Base-by-base conservation (phyloP, 2,113 vertebrate genomes). In the Elephas maximus region DNA sequence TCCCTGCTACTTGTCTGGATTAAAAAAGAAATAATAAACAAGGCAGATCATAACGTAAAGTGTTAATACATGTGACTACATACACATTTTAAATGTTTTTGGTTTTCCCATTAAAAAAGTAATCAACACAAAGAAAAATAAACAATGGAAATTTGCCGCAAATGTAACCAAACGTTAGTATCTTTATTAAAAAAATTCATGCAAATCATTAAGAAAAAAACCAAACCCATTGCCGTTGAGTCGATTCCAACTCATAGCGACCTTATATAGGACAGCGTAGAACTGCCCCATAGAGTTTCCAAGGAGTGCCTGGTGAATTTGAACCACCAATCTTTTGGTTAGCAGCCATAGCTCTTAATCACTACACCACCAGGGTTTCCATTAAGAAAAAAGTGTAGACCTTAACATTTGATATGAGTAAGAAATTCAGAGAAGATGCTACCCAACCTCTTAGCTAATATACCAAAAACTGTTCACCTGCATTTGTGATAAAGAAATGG, bases 171-270 rank as follows among this genome's bases (percentile, higher is more conserved):
- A 76, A 48, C 57, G 81, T 77, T 41, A 24, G 8, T 33, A 45
- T 57, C 51, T 71, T 93, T 88, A 53, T 51, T 62, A 15, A 57
- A 57, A 57, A 73, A 79, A 76, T 78, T 80, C 33, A 69, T 6
- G 51, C 53, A 94, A 79, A 74, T 78, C 45, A 48, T 67, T 86
- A 78, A 92, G 62, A 93, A 94, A 57, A 93, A 45, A 37, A 37
- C 37, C 37, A 37, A 37, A 37, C 37, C 37, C 37, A 37, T 37
- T 37, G 37, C 37, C 37, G 37, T 37, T 37, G 37, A 37, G 37
- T 37, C 37, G 37, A 37, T 37, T 37, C 37, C 37, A 37, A 37
- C 37, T 37, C 37, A 37, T 37, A 37, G 37, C 37, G 2, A 37
- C 37, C 37, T 37, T 37, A 37, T 37, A 37, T 37, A 37, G 37